Evolutionary conservation across 1,140 invertebrate species (phyloP), one percentile per base, ranked within the genome.

Genomic region (Dolichoris vasculosae): DNA sequence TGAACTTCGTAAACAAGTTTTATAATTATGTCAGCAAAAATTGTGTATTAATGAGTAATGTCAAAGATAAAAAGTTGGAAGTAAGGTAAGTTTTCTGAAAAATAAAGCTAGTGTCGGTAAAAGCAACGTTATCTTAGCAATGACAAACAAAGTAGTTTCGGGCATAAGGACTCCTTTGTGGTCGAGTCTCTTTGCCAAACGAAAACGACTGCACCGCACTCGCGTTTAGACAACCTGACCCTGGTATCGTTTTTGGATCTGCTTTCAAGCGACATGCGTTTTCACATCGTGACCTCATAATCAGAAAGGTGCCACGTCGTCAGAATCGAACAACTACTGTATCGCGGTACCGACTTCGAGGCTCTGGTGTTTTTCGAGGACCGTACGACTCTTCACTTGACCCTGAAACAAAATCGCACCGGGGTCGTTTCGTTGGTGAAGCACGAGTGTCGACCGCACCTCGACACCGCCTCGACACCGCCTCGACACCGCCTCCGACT

Each of bases 311-410:
- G n/a, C n/a, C 40, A 82, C 38, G 13, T 86, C 0, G 69, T 48
- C 11, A 13, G 77, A 13, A 46, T 82, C 1, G 30, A 38, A 7
- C 32, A 15, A 0, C 30, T 82, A 35, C 8, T 86, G 4, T 0
- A 32, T 0, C 15, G 9, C 1, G 79, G 79, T 2, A 71, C 84
- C 0, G 46, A 86, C 26, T 6, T 77, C 1, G 84, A 86, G 40
- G 55, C 84, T 4, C 84, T 55, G 4, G 84, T 82, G 23, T 35
- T 15, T 7, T 26, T 81, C 9, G 78, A 26, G 20, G 84, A 79
- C 6, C 35, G 84, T 8, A 85, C 84, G 23, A 79, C 84, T 0
- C 59, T 85, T 7, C 84, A 82, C 26, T 35, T 85, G 1, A 79
- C 84, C n/a, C 43, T 85, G 0, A 79, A 85, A 55, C 46, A 73